Percentiles rank a stretch among this genome's conserved stretches.
These are phyloP conservation scores for Thereva nobilitata DNA, from an alignment of 2,888 invertebrate genomes.

Conservation along the genomic window DNA sequence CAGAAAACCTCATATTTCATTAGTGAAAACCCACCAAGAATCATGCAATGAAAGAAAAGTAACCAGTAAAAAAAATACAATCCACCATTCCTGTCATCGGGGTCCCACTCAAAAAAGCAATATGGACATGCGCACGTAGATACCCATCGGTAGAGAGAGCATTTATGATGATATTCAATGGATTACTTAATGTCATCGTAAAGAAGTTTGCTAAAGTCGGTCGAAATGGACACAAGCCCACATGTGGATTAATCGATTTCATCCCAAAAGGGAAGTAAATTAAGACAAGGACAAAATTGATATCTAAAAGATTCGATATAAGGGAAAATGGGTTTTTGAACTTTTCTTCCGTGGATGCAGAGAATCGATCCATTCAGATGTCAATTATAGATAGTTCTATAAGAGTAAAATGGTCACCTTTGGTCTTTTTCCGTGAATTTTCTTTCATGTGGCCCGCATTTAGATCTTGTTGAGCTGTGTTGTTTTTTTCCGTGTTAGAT, in stretches of 20 bases:
- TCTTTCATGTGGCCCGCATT: neutral
- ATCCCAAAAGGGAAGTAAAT: conserved; percentile 29
- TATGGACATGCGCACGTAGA: conserved; percentile 1
- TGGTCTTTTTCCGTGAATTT: neutral
- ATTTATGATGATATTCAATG: conserved; percentile 39
- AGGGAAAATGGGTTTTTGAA: conserved; percentile 25
- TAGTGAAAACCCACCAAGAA: conserved; percentile 21
- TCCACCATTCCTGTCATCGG: conserved; percentile 24
- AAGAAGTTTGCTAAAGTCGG: conserved; percentile 14
- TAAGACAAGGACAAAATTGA: conserved; percentile 34
- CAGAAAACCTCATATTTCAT: neutral
- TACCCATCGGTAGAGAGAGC: conserved; percentile 3
- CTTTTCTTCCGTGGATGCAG: conserved; percentile 10
- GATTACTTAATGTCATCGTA: conserved; percentile 39
- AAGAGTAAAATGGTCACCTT: conserved; percentile 8
- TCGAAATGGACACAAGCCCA: conserved; percentile 21
- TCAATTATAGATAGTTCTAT: conserved; percentile 25
- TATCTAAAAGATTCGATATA: conserved; percentile 29
- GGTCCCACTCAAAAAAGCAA: conserved; percentile 7
- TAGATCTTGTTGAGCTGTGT: too few relatives aligned
- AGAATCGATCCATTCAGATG: conserved; percentile 23
- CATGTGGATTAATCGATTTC: conserved; percentile 33
- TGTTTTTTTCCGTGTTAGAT: too few relatives aligned
- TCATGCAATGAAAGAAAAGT: conserved; percentile 8
- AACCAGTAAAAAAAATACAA: conserved; percentile 20